phyloP scores from a whole-genome alignment of 2,888 invertebrate species.

The Tolmerus cingulatus region DNA sequence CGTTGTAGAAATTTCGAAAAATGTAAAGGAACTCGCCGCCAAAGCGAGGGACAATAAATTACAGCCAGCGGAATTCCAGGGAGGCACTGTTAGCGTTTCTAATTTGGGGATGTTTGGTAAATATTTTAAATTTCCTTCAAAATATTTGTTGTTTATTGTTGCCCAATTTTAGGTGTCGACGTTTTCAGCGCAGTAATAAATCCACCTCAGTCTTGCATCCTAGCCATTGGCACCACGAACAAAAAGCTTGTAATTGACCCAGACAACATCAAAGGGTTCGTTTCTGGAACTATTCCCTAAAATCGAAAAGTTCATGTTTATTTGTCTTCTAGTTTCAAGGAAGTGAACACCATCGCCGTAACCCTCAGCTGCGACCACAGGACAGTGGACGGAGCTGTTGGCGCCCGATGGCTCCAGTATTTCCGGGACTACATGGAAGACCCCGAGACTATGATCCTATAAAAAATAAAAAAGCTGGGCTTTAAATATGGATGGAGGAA shows the following conservation, averaged over 20 bases:
- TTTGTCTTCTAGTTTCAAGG: constrained; percentile 69
- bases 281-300: neutral
- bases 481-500: neutral
- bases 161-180: constrained; percentile 71
- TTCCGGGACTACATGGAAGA: constrained; percentile 90
- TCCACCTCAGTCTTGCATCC: constrained; percentile 93
- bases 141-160: neutral
- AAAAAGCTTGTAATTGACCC: constrained; percentile 78
- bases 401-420: constrained; percentile 92
- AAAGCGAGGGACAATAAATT: constrained; percentile 90
- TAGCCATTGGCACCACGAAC: constrained; percentile 87
- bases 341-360: constrained; percentile 82
- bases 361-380: constrained; percentile 97
- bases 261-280: constrained; percentile 76
- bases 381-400: constrained; percentile 97
- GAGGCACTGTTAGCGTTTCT: constrained; percentile 93
- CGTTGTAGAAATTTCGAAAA: constrained; percentile 80
- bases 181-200: constrained; percentile 94
- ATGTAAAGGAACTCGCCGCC: constrained; percentile 80
- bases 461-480: constrained; percentile 56
- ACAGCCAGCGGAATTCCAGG: constrained; percentile 94
- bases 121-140: constrained; percentile 47
- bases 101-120: constrained; percentile 93
- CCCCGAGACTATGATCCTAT: constrained; percentile 93
- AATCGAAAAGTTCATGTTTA: constrained; percentile 45